Conservation (phyloP, 2,113 vertebrate species). For the Aviceda subcristata region DNA sequence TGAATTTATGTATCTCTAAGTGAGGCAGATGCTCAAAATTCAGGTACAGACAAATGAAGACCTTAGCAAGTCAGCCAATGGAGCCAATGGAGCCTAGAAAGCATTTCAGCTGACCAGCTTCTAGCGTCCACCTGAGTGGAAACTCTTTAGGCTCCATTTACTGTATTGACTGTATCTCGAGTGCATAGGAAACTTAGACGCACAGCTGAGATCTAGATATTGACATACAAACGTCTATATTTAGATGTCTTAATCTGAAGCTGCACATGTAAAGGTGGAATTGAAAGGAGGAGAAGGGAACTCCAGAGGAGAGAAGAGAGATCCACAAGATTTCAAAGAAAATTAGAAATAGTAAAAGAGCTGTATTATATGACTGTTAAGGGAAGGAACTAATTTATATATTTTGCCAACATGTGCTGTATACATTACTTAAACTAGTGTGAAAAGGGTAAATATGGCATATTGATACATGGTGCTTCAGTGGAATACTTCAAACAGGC, state of each 20-base stretch:
- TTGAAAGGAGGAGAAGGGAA: background rate
- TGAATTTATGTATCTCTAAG: background rate
- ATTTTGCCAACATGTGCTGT: background rate
- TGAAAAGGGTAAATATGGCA: conserved; percentile 25
- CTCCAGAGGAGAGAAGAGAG: background rate
- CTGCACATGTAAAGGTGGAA: background rate
- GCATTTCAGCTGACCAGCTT: background rate
- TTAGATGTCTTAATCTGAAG: background rate
- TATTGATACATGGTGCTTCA: background rate
- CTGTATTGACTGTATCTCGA: background rate
- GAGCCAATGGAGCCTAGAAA: background rate
- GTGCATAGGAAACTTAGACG: background rate
- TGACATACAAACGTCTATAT: background rate
- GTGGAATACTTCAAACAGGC: conserved; percentile 35
- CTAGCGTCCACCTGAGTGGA: background rate
- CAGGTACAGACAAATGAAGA: background rate
- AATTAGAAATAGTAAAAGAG: background rate
- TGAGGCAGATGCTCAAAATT: background rate
- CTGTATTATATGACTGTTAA: background rate
- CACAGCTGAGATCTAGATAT: background rate
- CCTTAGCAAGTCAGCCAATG: background rate
- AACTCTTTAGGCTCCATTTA: background rate
- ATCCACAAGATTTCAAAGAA: background rate
- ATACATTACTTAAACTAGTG: background rate
- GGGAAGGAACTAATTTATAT: background rate